Evolutionary conservation across 2,113 vertebrate genomes (phyloP).

Genomic region (Phalacrocorax carbo): DNA sequence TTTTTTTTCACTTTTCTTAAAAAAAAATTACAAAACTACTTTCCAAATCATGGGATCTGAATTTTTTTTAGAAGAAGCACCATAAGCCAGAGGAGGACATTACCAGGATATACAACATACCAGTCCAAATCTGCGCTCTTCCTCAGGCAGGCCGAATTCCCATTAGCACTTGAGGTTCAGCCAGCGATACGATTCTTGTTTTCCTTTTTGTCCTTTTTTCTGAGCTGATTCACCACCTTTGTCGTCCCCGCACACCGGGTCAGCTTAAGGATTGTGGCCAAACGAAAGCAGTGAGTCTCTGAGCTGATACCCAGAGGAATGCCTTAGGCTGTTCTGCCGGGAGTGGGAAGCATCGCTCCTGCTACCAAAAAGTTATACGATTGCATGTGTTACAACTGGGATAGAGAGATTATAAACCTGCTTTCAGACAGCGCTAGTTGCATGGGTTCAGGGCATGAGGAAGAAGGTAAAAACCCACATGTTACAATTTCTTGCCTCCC

Average conservation of each 20-base stretch:
- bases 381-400: neutral
- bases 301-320: neutral
- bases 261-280: neutral
- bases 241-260: fast-evolving
- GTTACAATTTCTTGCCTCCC: neutral
- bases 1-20: neutral
- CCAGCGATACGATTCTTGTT: neutral
- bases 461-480: neutral
- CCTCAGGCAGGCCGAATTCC: neutral
- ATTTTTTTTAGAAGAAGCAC: neutral
- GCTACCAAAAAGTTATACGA: neutral
- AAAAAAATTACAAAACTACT: neutral
- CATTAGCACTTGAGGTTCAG: neutral
- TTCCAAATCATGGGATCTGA: neutral
- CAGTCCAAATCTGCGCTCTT: neutral
- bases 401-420: neutral
- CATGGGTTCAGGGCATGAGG: neutral
- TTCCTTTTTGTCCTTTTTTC: neutral
- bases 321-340: neutral
- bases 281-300: neutral
- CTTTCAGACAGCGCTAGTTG: neutral
- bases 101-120: neutral
- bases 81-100: neutral
- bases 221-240: neutral
- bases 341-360: neutral